Percentiles rank a stretch among this genome's conserved stretches.
Conservation (phyloP, 30 jellyfish, hydroid and myxozoan species). For the Pelagia noctiluca region DNA sequence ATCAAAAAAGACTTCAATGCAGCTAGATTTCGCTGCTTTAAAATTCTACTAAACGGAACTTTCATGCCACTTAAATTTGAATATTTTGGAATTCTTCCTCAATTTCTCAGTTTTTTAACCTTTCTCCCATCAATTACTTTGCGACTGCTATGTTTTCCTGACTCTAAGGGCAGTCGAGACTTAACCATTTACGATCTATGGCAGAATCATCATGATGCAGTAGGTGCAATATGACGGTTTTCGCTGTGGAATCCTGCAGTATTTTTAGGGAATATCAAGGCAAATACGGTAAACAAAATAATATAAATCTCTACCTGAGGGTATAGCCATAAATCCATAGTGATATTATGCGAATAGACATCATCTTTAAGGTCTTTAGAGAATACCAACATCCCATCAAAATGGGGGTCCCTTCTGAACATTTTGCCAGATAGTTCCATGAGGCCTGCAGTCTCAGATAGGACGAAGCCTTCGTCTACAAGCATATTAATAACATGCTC, state of each 20-base stretch:
- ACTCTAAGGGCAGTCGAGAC: neutral
- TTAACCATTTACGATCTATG: neutral
- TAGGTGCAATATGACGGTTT: no score
- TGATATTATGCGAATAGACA: conserved; percentile 51
- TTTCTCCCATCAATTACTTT: no score
- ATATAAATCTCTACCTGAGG: conserved; percentile 68
- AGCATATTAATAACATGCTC: conserved; percentile 60
- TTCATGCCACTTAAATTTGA: no score
- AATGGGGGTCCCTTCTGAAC: conserved; percentile 72
- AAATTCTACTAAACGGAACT: no score
- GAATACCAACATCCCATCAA: conserved; percentile 63
- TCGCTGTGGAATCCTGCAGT: no score
- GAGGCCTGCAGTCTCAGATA: conserved; percentile 36
- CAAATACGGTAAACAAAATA: no score
- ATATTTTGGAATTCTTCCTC: no score
- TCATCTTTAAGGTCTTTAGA: conserved; percentile 80
- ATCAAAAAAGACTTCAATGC: no score
- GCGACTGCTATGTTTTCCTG: neutral
- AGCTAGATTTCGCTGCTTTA: no score
- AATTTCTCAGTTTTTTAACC: no score
- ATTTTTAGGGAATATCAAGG: no score
- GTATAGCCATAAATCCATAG: conserved; percentile 57
- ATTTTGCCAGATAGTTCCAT: conserved; percentile 58
- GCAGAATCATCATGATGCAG: neutral
- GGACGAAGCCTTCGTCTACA: conserved; percentile 59